Evolutionary conservation across 2,113 vertebrate species (phyloP).

Genomic region (Bos indicus): DNA sequence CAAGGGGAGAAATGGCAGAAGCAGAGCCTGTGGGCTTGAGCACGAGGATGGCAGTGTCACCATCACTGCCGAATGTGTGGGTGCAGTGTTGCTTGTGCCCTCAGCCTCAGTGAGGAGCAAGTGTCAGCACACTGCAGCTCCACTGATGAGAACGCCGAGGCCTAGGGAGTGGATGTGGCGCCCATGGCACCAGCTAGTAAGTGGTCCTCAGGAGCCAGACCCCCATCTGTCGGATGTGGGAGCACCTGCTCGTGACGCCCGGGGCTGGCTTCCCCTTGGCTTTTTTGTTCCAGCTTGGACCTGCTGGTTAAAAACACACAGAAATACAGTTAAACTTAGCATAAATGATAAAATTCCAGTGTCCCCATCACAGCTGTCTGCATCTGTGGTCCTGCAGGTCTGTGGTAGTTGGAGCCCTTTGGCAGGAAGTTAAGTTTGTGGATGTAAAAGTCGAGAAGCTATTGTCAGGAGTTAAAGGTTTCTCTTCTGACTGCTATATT

Average conservation of each 20-base stretch:
- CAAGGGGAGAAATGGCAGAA: background rate
- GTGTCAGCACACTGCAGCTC: background rate
- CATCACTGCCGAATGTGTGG: background rate
- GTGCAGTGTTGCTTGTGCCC: no score
- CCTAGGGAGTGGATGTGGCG: no score
- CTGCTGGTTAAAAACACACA: background rate
- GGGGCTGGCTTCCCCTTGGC: rapidly evolving
- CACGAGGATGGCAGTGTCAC: background rate
- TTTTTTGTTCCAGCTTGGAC: no score
- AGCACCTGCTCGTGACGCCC: no score
- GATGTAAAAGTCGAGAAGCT: background rate
- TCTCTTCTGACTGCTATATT: background rate
- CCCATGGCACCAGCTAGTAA: background rate
- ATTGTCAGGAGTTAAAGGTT: background rate
- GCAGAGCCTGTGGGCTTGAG: background rate
- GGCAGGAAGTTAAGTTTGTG: background rate
- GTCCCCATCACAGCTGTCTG: rapidly evolving
- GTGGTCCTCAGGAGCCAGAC: background rate
- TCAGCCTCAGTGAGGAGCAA: no score
- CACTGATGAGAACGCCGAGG: background rate
- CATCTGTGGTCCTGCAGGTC: background rate
- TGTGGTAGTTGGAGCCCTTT: background rate
- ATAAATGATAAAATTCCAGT: background rate
- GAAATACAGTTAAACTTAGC: background rate
- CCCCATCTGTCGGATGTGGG: no score